These are phyloP conservation scores for Aspidiotus rigidus DNA, from an alignment of 2,888 invertebrate genomes.

Conservation along the genomic window DNA sequence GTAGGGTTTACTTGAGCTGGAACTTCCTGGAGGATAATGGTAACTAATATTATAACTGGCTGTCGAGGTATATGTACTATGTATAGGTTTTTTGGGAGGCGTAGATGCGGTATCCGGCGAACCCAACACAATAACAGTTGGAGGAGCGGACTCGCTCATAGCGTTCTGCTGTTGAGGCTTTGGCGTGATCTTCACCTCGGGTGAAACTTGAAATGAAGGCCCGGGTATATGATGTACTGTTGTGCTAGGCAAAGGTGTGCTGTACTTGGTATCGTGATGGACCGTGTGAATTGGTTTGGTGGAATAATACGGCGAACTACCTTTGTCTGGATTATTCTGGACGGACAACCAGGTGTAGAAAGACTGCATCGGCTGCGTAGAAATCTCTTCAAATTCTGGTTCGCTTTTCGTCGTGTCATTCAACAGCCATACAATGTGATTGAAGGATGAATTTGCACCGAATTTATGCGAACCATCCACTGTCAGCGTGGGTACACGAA, in stretches of 20 bases:
- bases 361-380: conserved; percentile 41
- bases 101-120: conserved; percentile 40
- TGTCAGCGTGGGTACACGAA: conserved; percentile 44
- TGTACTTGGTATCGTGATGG: conserved; percentile 17
- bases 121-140: conserved; percentile 53
- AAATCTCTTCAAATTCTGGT: conserved; percentile 36
- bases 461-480: conserved; percentile 38
- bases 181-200: conserved; percentile 38
- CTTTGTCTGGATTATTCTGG: conserved; percentile 34
- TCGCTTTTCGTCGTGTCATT: conserved; percentile 42
- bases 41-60: conserved; percentile 34
- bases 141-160: conserved; percentile 39
- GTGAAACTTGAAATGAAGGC: conserved; percentile 39
- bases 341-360: conserved; percentile 43
- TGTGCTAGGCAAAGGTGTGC: conserved; percentile 45
- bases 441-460: conserved; percentile 40
- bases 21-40: conserved; percentile 19
- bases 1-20: conserved; percentile 19
- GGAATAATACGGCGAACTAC: conserved; percentile 14
- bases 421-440: conserved; percentile 46
- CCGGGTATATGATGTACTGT: conserved; percentile 40
- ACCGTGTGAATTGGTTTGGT: conserved; percentile 7
- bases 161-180: conserved; percentile 35
- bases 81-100: conserved; percentile 32
- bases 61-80: conserved; percentile 24